Conservation (phyloP, 2,113 vertebrate species). For the Halichoerus grypus region DNA sequence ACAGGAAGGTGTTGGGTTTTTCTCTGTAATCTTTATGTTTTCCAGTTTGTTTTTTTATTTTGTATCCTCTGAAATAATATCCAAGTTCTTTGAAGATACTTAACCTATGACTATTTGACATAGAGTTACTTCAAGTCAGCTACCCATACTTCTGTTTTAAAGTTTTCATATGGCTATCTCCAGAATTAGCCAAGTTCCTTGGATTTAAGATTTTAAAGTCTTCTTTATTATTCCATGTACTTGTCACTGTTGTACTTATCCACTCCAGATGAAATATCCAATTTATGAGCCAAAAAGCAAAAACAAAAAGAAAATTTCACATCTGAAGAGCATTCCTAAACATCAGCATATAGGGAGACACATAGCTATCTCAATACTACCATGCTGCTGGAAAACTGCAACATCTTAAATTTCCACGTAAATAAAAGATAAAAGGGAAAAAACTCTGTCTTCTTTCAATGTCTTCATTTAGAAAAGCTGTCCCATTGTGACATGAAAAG, state of each 20-base stretch:
- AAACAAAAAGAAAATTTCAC: slow-evolving; percentile 81
- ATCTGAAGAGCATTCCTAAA: slow-evolving; percentile 77
- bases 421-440: slow-evolving; percentile 83
- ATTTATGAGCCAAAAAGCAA: slow-evolving; percentile 76
- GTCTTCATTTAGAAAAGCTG: slow-evolving; percentile 85
- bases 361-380: slow-evolving; percentile 86
- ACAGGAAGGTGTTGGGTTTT: slow-evolving; percentile 80
- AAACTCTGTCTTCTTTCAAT: slow-evolving; percentile 70
- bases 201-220: slow-evolving; percentile 68
- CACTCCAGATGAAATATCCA: slow-evolving; percentile 79
- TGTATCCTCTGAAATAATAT: slow-evolving; percentile 86
- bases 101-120: slow-evolving; percentile 85
- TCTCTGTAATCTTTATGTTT: slow-evolving; percentile 78
- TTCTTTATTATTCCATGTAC: slow-evolving; percentile 83
- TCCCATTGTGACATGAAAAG: slow-evolving; percentile 68
- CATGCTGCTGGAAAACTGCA: slow-evolving; percentile 74
- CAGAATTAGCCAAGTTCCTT: slow-evolving; percentile 77
- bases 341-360: slow-evolving; percentile 61
- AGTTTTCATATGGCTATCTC: slow-evolving; percentile 77
- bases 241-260: slow-evolving; percentile 70
- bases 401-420: slow-evolving; percentile 80
- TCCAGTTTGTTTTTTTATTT: slow-evolving; percentile 87
- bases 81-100: slow-evolving; percentile 83
- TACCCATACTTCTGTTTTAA: slow-evolving; percentile 85
- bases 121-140: slow-evolving; percentile 85